Base-by-base conservation (phyloP, 1,140 invertebrate genomes). In the Orussus abietinus region DNA sequence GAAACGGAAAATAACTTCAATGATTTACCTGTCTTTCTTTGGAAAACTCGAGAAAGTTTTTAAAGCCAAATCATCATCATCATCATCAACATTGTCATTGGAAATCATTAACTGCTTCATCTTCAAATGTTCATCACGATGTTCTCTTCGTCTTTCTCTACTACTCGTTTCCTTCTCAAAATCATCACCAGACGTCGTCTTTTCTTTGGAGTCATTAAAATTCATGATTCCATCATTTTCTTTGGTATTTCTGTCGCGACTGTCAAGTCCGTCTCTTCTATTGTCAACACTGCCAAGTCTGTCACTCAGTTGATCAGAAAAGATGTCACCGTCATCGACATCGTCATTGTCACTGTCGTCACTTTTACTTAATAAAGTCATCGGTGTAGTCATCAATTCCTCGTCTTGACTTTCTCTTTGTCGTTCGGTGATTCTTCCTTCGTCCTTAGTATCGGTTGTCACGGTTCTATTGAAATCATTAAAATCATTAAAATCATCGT, bases 291-390 rank as follows among this genome's bases (percentile, higher is more conserved):
- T 20, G 10, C 18, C 21, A 15, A 10, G 21, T 36, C 10, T 36
- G 34, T 10, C 21, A 36, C 21, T 36, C 21, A 4, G 10, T 15
- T n/a, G n/a, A 18, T 36, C 34, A 33, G 15, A 33, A 10, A 33
- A 12, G 9, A 33, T 33, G 11, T 17, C 7, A 19, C 34, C 14
- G 3, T 5, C 15, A 36, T 36, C 13, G 15, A n/a, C 6, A 7
- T 25, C 9, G 18, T 36, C 34, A 3, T 18, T 6, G 7, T 18
- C 15, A 10, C n/a, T 20, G 5, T 36, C 15, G 18, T 36, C 10
- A 15, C 6, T 6, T 25, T 7, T 7, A n/a, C n/a, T n/a, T 7
- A n/a, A n/a, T n/a, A 25, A 25, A 7, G 22, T n/a, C n/a, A n/a
- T n/a, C n/a, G n/a, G n/a, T n/a, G n/a, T n/a, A n/a, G n/a, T n/a